phyloP scores from a whole-genome alignment of 2,113 vertebrate species.

The Ardeotis arabs region DNA sequence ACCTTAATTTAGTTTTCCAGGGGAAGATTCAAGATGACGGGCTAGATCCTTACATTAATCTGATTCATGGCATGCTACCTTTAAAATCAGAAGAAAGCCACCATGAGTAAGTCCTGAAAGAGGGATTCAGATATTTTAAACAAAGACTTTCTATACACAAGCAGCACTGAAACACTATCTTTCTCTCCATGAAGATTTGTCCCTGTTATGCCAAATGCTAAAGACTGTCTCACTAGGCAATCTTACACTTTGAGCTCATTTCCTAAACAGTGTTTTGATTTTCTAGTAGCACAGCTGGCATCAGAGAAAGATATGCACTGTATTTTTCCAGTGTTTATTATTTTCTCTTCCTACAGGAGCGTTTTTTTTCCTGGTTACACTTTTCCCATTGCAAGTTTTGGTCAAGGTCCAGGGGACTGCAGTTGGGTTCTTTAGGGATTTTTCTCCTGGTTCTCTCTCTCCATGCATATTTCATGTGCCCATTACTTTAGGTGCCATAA shows the following conservation, averaged over 20 bases:
- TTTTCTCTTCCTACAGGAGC: neutral
- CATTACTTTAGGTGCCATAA: conserved; percentile 70
- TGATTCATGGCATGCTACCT: neutral
- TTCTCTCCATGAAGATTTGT: neutral
- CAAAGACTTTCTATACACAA: neutral
- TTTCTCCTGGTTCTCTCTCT: conserved; percentile 16
- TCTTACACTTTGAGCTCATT: neutral
- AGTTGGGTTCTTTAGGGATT: neutral
- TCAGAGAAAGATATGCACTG: neutral
- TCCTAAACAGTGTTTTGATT: conserved; percentile 1
- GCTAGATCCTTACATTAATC: neutral
- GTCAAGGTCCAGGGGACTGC: neutral
- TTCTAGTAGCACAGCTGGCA: neutral
- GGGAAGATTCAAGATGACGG: neutral
- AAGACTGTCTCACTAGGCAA: neutral
- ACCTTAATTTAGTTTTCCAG: neutral
- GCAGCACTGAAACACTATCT: neutral
- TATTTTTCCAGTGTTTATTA: neutral
- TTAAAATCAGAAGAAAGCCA: neutral
- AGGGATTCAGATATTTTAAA: neutral
- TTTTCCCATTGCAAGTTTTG: conserved; percentile 20
- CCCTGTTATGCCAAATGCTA: neutral
- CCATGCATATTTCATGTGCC: conserved; percentile 62
- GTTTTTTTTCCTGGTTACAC: neutral
- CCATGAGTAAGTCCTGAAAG: neutral